Conservation (phyloP, 2,888 invertebrate genomes). For the Cancer borealis region DNA sequence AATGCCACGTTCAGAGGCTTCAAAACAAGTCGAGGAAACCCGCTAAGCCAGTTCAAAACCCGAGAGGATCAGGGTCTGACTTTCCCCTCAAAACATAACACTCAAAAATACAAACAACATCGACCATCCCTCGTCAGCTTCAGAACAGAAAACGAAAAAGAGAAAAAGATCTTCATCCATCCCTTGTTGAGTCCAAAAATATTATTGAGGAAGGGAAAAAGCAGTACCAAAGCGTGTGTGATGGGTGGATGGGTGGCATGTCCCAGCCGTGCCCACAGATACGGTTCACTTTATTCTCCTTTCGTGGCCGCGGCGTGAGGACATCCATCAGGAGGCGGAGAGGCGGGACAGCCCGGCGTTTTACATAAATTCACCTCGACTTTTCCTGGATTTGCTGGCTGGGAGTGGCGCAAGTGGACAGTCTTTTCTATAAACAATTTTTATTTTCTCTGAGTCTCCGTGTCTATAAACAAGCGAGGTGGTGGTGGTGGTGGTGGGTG, state of each 20-base stretch:
- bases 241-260: neutral
- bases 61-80: neutral
- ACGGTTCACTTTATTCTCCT: neutral
- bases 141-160: neutral
- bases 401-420: slow-evolving; percentile 8
- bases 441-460: neutral
- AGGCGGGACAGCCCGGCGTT: slow-evolving; percentile 37
- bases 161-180: neutral
- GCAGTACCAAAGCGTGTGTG: neutral
- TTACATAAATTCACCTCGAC: neutral
- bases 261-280: neutral
- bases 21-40: neutral
- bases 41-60: neutral
- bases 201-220: neutral
- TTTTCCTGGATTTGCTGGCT: neutral
- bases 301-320: slow-evolving; percentile 29
- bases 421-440: slow-evolving; percentile 25
- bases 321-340: slow-evolving; percentile 22
- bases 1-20: neutral
- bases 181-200: neutral
- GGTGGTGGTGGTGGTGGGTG: neutral
- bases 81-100: neutral
- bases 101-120: neutral
- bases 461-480: slow-evolving; percentile 11
- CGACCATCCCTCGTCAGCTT: neutral